These are phyloP conservation scores for Mylabris sibirica DNA, from an alignment of 2,888 invertebrate species.

Conservation along the genomic window DNA sequence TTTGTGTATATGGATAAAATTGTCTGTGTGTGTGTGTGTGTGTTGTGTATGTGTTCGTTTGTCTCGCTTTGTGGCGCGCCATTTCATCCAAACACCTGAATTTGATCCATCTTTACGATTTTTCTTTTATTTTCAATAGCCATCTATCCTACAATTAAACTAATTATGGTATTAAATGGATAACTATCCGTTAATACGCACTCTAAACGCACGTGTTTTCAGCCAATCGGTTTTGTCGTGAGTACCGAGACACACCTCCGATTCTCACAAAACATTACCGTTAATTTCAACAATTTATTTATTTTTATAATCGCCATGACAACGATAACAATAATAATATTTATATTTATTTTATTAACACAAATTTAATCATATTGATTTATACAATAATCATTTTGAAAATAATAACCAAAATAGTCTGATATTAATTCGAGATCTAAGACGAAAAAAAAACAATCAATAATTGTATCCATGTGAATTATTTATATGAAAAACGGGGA, in stretches of 20 bases:
- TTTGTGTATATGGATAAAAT: neutral
- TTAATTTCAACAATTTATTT: neutral
- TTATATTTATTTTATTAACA: neutral
- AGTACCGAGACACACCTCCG: constrained; percentile 26
- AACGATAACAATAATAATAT: neutral
- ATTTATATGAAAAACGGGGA: neutral
- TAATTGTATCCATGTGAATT: neutral
- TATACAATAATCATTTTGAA: no score
- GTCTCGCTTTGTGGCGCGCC: neutral
- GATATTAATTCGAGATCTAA: neutral
- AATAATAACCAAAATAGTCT: no score
- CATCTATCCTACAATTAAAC: neutral
- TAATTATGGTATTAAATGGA: neutral
- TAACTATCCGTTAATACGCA: constrained; percentile 5
- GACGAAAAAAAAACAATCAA: neutral
- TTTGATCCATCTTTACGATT: neutral
- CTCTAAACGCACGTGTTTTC: constrained; percentile 27
- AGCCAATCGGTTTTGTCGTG: constrained; percentile 28
- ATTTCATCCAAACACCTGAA: constrained; percentile 4
- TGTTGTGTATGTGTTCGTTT: neutral
- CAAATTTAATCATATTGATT: neutral
- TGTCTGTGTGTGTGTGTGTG: neutral
- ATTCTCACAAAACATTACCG: constrained; percentile 14
- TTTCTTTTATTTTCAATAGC: neutral
- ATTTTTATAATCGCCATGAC: neutral